Percentiles rank a stretch among this genome's conserved stretches.
Evolutionary conservation across 2,797 vertebrate genomes (phyloP).

Genomic region (Clarias laeviceps): DNA sequence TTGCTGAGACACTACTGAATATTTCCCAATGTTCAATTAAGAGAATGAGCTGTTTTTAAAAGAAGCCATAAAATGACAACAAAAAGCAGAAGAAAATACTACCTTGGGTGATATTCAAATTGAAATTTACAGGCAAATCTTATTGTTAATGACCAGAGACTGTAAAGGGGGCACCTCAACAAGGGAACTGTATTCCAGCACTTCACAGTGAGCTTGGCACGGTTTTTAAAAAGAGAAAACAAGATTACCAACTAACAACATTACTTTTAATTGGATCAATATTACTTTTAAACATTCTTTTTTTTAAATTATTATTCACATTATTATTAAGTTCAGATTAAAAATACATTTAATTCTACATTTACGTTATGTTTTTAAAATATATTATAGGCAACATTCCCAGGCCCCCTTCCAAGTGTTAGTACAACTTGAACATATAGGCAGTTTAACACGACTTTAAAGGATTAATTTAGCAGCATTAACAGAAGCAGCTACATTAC

Average conservation of each 20-base stretch:
- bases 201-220: constrained; percentile 62
- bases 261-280: constrained; percentile 36
- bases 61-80: constrained; percentile 7
- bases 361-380: constrained; percentile 33
- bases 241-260: constrained; percentile 40
- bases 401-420: constrained; percentile 63
- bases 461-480: constrained; percentile 45
- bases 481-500: constrained; percentile 42
- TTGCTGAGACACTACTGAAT: neutral
- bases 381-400: constrained; percentile 59
- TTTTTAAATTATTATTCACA: constrained; percentile 13
- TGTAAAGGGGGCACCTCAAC: constrained; percentile 3
- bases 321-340: constrained; percentile 15
- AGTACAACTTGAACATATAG: constrained; percentile 53
- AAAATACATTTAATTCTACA: constrained; percentile 30
- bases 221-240: constrained; percentile 61
- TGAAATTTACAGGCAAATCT: constrained; percentile 5
- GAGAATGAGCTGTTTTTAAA: constrained; percentile 9
- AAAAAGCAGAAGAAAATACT: neutral
- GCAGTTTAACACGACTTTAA: constrained; percentile 42
- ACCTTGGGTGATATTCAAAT: constrained; percentile 10
- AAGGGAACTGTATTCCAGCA: constrained; percentile 18
- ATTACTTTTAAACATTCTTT: constrained; percentile 39
- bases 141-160: constrained; percentile 8
- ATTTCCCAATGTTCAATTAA: constrained; percentile 34